Evolutionary conservation across 1,140 invertebrate species (phyloP).

Genomic region (Muscidifurax raptorellus): DNA sequence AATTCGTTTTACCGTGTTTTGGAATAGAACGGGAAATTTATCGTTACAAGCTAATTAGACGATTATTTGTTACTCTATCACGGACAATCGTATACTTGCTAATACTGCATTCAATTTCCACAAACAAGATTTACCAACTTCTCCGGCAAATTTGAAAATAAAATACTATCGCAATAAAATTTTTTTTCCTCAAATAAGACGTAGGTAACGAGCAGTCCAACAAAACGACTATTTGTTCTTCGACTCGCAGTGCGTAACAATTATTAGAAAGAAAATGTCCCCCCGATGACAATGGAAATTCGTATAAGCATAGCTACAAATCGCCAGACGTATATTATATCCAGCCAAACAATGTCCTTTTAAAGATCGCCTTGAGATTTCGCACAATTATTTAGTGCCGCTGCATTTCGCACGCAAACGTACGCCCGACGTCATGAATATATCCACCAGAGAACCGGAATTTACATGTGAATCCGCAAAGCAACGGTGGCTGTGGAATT

Average conservation of each 20-base stretch:
- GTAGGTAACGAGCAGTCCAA: background rate
- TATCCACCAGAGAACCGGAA: constrained; percentile 31
- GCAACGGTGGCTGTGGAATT: background rate
- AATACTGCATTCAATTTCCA: background rate
- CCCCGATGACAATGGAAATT: constrained; percentile 11
- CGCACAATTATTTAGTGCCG: constrained; percentile 33
- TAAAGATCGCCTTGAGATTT: background rate
- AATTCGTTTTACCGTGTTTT: background rate
- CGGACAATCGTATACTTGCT: background rate
- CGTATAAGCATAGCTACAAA: background rate
- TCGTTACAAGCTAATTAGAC: background rate
- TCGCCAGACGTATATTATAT: no score
- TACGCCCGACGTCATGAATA: no score
- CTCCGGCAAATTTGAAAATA: no score
- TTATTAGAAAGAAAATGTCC: background rate
- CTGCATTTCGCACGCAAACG: background rate
- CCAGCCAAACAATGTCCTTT: background rate
- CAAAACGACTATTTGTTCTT: constrained; percentile 15
- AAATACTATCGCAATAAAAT: background rate
- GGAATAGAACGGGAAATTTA: background rate
- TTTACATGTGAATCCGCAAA: constrained; percentile 47
- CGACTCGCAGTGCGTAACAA: background rate
- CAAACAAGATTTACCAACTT: no score
- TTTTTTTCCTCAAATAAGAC: background rate
- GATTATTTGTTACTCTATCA: background rate